phyloP scores from a whole-genome alignment of 92 coral and sea anemone genomes.

The Zoanthus gigantus region DNA sequence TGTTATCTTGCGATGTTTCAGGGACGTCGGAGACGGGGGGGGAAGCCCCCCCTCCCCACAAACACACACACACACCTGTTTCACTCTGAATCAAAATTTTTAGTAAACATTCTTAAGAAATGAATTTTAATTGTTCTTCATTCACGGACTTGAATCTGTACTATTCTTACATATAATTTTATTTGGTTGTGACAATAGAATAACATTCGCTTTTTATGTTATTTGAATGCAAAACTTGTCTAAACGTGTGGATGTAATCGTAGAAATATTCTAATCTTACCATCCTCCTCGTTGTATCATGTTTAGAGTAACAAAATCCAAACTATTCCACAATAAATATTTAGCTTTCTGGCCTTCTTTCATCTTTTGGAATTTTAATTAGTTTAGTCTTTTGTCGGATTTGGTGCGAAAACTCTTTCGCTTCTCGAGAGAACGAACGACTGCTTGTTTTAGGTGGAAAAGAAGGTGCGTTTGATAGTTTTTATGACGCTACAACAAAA shows the following conservation, averaged over 20 bases:
- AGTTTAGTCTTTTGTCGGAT: not conserved
- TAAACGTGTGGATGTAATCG: not conserved
- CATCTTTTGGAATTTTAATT: not conserved
- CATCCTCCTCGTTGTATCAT: not conserved
- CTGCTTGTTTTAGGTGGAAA: too few species aligned
- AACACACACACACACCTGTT: not conserved
- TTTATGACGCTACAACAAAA: too few species aligned
- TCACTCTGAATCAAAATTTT: too few species aligned
- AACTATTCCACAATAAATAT: constrained; percentile 1
- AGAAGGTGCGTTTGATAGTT: too few species aligned
- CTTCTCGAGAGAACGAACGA: too few species aligned
- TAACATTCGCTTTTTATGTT: not conserved
- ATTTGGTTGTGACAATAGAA: constrained; percentile 1
- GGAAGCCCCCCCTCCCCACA: not conserved
- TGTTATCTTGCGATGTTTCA: too few species aligned
- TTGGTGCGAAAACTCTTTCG: too few species aligned
- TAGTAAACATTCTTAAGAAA: not conserved
- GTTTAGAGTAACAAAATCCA: constrained; percentile 2
- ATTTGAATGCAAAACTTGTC: not conserved
- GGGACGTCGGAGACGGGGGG: not conserved
- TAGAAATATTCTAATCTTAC: not conserved
- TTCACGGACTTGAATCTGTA: not conserved
- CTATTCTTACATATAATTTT: not conserved
- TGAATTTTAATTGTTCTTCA: not conserved
- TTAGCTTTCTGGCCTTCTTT: not conserved